Evolutionary conservation across 92 coral and sea anemone species (phyloP).

Genomic region (Montipora capitata): DNA sequence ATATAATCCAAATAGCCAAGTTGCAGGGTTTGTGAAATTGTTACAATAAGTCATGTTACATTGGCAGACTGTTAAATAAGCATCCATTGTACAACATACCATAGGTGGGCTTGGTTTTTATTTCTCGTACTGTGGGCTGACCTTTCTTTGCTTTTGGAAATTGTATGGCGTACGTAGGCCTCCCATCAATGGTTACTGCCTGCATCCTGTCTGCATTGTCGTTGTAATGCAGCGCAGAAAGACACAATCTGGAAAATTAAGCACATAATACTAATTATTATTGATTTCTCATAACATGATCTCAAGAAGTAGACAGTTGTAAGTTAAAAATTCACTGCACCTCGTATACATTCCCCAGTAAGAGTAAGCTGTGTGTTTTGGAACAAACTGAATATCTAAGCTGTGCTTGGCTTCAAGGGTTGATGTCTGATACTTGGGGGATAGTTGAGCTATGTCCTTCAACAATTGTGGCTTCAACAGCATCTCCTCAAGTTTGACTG

Average conservation of each 20-base stretch:
- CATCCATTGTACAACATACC: constrained; percentile 22
- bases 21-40: neutral
- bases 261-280: neutral
- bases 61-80: too few species aligned
- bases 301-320: neutral
- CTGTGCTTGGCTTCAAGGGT: constrained; percentile 64
- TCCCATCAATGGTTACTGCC: constrained; percentile 65
- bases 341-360: constrained; percentile 75
- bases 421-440: constrained; percentile 69
- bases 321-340: constrained; percentile 24
- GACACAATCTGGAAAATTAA: constrained; percentile 41
- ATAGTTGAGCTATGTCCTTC: constrained; percentile 60
- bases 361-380: constrained; percentile 66
- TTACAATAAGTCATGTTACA: neutral
- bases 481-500: constrained; percentile 47
- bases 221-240: constrained; percentile 73
- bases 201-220: constrained; percentile 77
- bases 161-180: constrained; percentile 49
- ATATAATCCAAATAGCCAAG: too few species aligned
- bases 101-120: constrained; percentile 64
- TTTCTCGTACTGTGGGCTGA: constrained; percentile 41
- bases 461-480: constrained; percentile 28
- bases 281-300: neutral
- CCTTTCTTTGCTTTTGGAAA: constrained; percentile 71
- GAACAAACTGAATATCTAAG: constrained; percentile 64